These are phyloP conservation scores for Diploptera punctata DNA, from an alignment of 2,888 invertebrate genomes.

Conservation along the genomic window DNA sequence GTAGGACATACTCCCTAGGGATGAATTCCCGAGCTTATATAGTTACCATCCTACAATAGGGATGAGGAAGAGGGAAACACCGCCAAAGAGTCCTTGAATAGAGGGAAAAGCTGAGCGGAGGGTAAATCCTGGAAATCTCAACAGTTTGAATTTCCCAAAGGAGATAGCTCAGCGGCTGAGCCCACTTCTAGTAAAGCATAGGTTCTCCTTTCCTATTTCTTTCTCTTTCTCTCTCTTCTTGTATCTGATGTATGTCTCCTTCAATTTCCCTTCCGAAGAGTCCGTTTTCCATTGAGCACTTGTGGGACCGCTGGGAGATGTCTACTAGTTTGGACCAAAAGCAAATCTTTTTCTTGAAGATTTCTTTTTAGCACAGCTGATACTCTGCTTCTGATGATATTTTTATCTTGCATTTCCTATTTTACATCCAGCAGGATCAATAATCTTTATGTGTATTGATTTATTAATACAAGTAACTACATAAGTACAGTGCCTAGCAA, in stretches of 20 bases:
- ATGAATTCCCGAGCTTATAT: conserved; percentile 21
- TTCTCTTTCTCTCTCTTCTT: neutral
- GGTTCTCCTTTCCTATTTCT: too few species aligned
- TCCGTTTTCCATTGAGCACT: conserved; percentile 1
- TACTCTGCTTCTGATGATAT: too few species aligned
- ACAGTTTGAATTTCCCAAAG: conserved; percentile 34
- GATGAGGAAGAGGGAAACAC: neutral
- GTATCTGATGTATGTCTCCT: neutral
- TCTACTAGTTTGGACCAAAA: neutral
- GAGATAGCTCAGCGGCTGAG: neutral
- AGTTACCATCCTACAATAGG: conserved; percentile 21
- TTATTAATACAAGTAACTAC: too few species aligned
- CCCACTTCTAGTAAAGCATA: neutral
- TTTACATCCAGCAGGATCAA: too few species aligned
- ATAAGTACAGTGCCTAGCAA: too few species aligned
- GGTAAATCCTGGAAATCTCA: conserved; percentile 28
- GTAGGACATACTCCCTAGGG: conserved; percentile 10
- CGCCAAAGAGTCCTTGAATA: conserved; percentile 3
- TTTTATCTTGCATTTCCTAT: too few species aligned
- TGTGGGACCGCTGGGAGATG: neutral
- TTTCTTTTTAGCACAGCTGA: too few species aligned
- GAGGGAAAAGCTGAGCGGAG: neutral
- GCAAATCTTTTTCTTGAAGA: neutral
- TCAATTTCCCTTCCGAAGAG: neutral
- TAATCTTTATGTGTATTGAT: too few species aligned